Conservation (phyloP, 2,113 vertebrate species). For the Sapayoa aenigma region DNA sequence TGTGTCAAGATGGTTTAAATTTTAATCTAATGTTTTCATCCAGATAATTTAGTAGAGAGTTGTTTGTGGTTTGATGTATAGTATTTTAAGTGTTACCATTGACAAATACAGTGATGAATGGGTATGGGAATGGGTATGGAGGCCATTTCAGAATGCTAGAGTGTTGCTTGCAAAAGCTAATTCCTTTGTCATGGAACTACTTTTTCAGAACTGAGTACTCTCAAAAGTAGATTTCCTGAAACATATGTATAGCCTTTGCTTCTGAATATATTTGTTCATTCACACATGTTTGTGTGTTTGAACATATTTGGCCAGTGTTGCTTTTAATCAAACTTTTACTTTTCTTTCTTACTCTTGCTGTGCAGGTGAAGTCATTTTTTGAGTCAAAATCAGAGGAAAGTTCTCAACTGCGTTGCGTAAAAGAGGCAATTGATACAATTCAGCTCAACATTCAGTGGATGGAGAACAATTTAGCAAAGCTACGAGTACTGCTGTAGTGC, state of each 20-base stretch:
- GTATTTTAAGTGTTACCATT: background rate
- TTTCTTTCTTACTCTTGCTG: background rate
- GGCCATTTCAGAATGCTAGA: background rate
- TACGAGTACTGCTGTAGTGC: constrained; percentile 75
- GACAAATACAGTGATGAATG: background rate
- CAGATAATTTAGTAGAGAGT: background rate
- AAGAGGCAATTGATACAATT: constrained; percentile 87
- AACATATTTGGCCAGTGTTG: background rate
- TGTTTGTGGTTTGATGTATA: background rate
- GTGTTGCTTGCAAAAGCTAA: background rate
- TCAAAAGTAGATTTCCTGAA: background rate
- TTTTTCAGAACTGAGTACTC: background rate
- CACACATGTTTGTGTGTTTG: no score
- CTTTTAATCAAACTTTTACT: background rate
- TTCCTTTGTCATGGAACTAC: background rate
- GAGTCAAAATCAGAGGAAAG: constrained; percentile 80
- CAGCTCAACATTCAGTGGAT: constrained; percentile 89
- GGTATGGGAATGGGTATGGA: background rate
- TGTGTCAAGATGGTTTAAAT: background rate
- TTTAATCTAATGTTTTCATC: background rate
- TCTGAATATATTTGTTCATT: background rate
- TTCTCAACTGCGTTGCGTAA: constrained; percentile 83
- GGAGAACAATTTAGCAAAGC: constrained; percentile 77
- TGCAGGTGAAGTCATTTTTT: constrained; percentile 89
- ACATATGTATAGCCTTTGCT: background rate